Base-by-base conservation (phyloP, 2,888 invertebrate genomes). In the Catocala nupta region DNA sequence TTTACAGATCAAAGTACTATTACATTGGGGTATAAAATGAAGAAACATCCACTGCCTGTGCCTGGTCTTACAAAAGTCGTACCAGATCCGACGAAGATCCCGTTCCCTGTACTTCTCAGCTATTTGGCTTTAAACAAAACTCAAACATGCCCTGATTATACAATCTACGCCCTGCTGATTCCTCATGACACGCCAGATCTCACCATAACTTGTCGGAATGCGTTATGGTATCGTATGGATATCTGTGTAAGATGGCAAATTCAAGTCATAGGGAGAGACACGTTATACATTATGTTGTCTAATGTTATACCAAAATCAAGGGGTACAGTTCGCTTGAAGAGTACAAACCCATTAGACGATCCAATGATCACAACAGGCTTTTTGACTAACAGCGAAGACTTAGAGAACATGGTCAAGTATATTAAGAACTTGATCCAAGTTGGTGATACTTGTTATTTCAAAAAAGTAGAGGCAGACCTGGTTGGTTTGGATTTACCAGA, bases 31-130 rank as follows among this genome's bases (percentile, higher is more conserved):
- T 44, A 64, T 11, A 73, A 69, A 39, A 66, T 59, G 11, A 36
- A 68, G 10, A 25, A 50, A 16, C 10, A 65, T 36, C n/a, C 11
- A 8, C 1, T 57, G 47, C 54, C 70, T 3, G 34, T 63, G 39
- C 55, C 61, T 5, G 48, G 59, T 11, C 11, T 58, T 13, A 16
- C 13, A 5, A 44, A 13, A 25, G 10, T 47, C 7, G 0, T 36
- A 25, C 6, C 52, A 9, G 10, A 68, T 39, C 71, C 73, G 5
- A 55, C 67, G 0, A 63, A 53, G 62, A 49, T 73, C 44, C 77
- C 73, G 36, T 71, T 63, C 5, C 77, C 68, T 1, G 5, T 63
- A 0, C 36, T 80, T 9, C 55, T 54, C 5, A 82, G 82, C 0
- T 65, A 70, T 13, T 54, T 63, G 2, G 59, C 69, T 0, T 53